A percentile compares a stretch with the other conserved stretches of the same genome.
These are phyloP conservation scores for Hirundichthys speculiger DNA, from an alignment of 2,113 vertebrate genomes.

Conservation along the genomic window DNA sequence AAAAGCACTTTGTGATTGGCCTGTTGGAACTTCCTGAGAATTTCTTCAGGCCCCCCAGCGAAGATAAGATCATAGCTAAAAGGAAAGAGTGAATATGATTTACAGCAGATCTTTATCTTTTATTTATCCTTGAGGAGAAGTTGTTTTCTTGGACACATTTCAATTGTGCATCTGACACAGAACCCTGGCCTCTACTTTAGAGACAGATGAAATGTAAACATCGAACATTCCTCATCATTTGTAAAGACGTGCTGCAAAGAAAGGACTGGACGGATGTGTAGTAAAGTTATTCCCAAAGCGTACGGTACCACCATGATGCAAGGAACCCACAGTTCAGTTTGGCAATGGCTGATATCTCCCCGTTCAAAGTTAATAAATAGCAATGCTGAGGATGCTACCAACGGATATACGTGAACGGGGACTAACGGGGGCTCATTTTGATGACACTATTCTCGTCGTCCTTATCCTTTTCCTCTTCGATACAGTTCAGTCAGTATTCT, in stretches of 20 bases:
- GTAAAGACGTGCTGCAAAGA: neutral
- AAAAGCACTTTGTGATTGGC: slow-evolving; percentile 92
- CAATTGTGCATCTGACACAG: slow-evolving; percentile 10
- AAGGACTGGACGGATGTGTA: neutral
- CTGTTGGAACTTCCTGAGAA: slow-evolving; percentile 92
- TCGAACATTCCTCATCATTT: slow-evolving; percentile 35
- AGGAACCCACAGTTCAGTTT: too few species aligned
- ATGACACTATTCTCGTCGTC: too few species aligned
- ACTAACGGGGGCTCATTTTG: too few species aligned
- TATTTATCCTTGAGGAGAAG: slow-evolving; percentile 7
- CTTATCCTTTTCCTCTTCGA: too few species aligned
- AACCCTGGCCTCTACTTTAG: slow-evolving; percentile 4
- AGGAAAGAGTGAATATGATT: slow-evolving; percentile 27
- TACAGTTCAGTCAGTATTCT: too few species aligned
- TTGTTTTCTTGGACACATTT: slow-evolving; percentile 1
- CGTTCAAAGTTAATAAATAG: too few species aligned
- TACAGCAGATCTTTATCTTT: slow-evolving; percentile 18
- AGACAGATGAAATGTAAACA: slow-evolving; percentile 40
- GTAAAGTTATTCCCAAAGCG: neutral
- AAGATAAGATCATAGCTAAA: slow-evolving; percentile 95
- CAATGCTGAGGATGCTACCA: too few species aligned
- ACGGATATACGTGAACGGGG: too few species aligned
- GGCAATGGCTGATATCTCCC: too few species aligned
- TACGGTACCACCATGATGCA: too few species aligned
- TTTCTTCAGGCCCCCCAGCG: slow-evolving; percentile 90